Base-by-base conservation (phyloP, 2,888 invertebrate species). In the Allacma fusca region DNA sequence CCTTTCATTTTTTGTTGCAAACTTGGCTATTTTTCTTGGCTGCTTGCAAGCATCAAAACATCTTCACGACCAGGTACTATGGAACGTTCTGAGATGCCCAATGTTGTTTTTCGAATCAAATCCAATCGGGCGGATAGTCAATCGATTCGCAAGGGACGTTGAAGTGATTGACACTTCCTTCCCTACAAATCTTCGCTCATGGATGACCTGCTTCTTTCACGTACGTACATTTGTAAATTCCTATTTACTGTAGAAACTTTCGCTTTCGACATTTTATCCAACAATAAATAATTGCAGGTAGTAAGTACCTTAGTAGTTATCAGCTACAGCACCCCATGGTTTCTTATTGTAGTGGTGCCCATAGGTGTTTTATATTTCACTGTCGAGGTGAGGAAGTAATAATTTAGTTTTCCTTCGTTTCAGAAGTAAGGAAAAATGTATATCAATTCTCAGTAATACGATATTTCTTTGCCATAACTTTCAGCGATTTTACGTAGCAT, bases 321-420 rank as follows among this genome's bases (percentile, higher is more conserved):
- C 88, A 93, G 93, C 88, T 90, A 90, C 85, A 93, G 95, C 82
- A 96, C 96, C 72, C 94, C 94, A 1, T 89, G 92, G 85, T 95
- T 97, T 87, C 85, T 94, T 85, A 89, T 90, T 71, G 91, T 95
- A 78, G 91, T 96, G 80, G 78, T 95, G 83, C 95, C 96, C 16
- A 92, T 97, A 85, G 92, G 92, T 57, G 83, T 92, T 73, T 85
- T 95, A 81, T 95, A 95, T 88, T 76, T 59, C 26, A 65, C 69
- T 67, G 44, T 77, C 5, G 85, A 89, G 88, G 85, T 57, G 34
- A 34, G 34, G 34, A 34, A n/a, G n/a, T 34, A 34, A 34, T 9
- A 9, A 57, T 21, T 57, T 57, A 19, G 9, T 21, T 62, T 2
- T 16, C 23, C 2, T 62, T 62, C 19, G n/a, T 59, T 59, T 59